Conservation (phyloP, 2,888 invertebrate species). For the Villa cingulata region DNA sequence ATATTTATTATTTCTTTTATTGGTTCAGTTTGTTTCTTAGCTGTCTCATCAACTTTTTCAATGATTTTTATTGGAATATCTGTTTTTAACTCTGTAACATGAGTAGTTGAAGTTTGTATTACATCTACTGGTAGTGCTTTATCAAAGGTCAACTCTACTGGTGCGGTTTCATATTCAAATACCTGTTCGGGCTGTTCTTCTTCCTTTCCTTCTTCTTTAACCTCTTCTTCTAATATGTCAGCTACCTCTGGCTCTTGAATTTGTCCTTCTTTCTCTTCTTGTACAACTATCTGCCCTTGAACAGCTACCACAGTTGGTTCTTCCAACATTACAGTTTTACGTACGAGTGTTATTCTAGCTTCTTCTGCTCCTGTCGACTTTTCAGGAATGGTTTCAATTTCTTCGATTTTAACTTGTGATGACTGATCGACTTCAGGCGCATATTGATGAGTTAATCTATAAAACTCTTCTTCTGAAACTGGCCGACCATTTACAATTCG, state of each 20-base stretch:
- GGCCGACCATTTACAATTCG: constrained; percentile 41
- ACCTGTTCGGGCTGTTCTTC: constrained; percentile 25
- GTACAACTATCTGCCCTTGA: not conserved
- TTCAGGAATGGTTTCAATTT: constrained; percentile 18
- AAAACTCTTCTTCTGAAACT: constrained; percentile 32
- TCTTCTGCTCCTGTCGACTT: too few species aligned
- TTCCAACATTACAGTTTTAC: too few species aligned
- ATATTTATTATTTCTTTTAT: constrained; percentile 23
- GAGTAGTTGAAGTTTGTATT: constrained; percentile 12
- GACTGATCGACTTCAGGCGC: constrained; percentile 17
- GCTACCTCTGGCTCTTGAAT: not conserved
- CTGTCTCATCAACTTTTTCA: constrained; percentile 6
- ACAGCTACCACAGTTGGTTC: too few species aligned
- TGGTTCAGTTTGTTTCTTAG: constrained; percentile 1
- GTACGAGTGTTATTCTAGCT: too few species aligned
- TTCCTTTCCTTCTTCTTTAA: constrained; percentile 5
- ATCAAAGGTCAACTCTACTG: constrained; percentile 32
- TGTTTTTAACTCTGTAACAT: constrained; percentile 15
- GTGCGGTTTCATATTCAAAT: constrained; percentile 35
- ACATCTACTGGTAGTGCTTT: constrained; percentile 32
- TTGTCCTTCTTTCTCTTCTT: not conserved
- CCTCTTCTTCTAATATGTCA: not conserved
- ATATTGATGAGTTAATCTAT: constrained; percentile 20
- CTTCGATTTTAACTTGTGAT: constrained; percentile 28
- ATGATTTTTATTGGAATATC: constrained; percentile 9